phyloP scores from a whole-genome alignment of 2,888 invertebrate species.

The Nomada ruficornis region DNA sequence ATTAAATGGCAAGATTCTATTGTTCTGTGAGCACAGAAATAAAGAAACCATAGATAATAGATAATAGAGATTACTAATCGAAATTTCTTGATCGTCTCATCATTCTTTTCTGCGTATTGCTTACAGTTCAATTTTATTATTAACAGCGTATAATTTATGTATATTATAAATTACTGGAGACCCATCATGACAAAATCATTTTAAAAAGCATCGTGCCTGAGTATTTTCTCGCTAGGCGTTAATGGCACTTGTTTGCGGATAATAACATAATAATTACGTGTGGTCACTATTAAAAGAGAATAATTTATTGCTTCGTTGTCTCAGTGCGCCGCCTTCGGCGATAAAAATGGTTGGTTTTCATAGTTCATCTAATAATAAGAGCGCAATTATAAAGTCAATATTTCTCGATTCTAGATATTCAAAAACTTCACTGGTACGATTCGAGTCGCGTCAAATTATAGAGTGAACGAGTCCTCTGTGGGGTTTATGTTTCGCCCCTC shows the following conservation, averaged over 20 bases:
- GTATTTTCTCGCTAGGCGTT: not conserved
- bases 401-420: not conserved
- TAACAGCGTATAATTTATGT: not conserved
- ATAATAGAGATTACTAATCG: too few species aligned
- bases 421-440: not conserved
- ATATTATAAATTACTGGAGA: not conserved
- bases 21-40: not conserved
- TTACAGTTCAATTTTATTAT: not conserved
- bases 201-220: not conserved
- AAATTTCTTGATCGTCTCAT: too few species aligned
- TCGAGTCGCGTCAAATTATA: not conserved
- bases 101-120: not conserved
- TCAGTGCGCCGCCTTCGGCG: not conserved
- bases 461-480: not conserved
- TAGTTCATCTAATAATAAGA: not conserved
- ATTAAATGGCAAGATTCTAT: not conserved
- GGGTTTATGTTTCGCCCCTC: constrained; percentile 16
- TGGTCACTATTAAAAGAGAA: not conserved
- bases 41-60: not conserved
- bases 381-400: too few species aligned
- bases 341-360: constrained; percentile 3
- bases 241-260: constrained; percentile 8
- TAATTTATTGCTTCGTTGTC: constrained; percentile 4
- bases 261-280: not conserved
- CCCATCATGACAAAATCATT: not conserved